Conservation (phyloP, 2,113 vertebrate species). For the Syngnathoides biaculeatus region DNA sequence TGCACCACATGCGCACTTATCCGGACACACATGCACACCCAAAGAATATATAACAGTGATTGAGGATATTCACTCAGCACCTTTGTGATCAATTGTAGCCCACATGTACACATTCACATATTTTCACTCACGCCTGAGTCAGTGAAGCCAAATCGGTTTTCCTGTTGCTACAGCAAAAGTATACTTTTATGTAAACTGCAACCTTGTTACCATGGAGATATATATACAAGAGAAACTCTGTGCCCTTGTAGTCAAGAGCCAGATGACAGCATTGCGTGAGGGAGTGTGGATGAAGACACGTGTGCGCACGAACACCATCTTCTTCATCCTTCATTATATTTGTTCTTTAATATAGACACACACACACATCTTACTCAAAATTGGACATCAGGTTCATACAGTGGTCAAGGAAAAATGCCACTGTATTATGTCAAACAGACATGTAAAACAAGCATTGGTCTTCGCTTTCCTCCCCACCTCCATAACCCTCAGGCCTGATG, state of each 20-base stretch:
- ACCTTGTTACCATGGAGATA: constrained; percentile 88
- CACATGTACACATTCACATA: constrained; percentile 8
- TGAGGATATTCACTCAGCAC: constrained; percentile 38
- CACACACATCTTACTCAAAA: constrained; percentile 17
- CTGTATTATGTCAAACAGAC: constrained; percentile 43
- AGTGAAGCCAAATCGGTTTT: constrained; percentile 87
- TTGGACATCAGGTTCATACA: constrained; percentile 36
- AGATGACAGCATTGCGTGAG: constrained; percentile 83
- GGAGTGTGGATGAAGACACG: constrained; percentile 29
- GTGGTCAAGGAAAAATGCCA: constrained; percentile 48
- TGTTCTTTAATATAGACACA: constrained; percentile 12
- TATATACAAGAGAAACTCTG: constrained; percentile 92
- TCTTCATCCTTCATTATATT: constrained; percentile 35
- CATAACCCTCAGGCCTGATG: constrained; percentile 47
- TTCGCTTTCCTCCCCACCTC: constrained; percentile 25
- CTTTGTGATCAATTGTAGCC: constrained; percentile 39
- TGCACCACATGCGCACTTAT: constrained; percentile 20
- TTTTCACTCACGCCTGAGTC: constrained; percentile 41
- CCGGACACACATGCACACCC: constrained; percentile 13
- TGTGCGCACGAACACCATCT: constrained; percentile 8
- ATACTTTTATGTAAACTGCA: constrained; percentile 96
- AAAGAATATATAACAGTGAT: constrained; percentile 16
- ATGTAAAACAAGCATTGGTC: constrained; percentile 52
- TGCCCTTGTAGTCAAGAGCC: constrained; percentile 83
- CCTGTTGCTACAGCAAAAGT: constrained; percentile 91